A percentile compares a stretch with the other conserved stretches of the same genome.
These are phyloP conservation scores for Triplophysa siluroides DNA, from an alignment of 2,113 vertebrate species.

Conservation along the genomic window DNA sequence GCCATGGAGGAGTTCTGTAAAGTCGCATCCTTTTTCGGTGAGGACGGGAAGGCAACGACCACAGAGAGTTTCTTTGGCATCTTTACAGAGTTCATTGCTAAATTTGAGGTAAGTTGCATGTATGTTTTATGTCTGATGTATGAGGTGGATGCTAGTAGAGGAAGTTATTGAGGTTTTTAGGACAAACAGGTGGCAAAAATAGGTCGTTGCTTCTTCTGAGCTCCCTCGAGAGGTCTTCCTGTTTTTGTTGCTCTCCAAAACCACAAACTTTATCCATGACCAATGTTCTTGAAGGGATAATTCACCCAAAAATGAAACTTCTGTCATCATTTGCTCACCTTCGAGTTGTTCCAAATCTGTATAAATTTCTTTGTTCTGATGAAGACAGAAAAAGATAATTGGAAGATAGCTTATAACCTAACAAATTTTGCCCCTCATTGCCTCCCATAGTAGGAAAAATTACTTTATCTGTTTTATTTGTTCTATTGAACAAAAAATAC, in stretches of 20 bases:
- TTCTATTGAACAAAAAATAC: too few species aligned
- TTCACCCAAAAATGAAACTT: too few species aligned
- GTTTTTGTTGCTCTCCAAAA: background rate
- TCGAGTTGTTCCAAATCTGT: too few species aligned
- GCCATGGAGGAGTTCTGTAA: constrained; percentile 89
- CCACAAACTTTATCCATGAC: too few species aligned
- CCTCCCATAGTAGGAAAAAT: too few species aligned
- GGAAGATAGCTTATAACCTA: too few species aligned
- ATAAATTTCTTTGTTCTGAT: too few species aligned
- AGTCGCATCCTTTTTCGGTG: constrained; percentile 91
- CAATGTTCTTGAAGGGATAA: too few species aligned
- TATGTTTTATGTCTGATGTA: background rate
- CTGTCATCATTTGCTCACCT: too few species aligned
- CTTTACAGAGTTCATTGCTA: constrained; percentile 91
- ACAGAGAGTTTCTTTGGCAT: constrained; percentile 95
- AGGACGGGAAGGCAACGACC: constrained; percentile 86
- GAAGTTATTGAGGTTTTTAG: constrained; percentile 4
- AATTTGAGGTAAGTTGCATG: constrained; percentile 86
- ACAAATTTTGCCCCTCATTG: too few species aligned
- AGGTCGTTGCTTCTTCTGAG: background rate
- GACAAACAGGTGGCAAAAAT: constrained; percentile 29
- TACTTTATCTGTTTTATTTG: too few species aligned
- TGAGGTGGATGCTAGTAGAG: background rate
- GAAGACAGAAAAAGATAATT: too few species aligned
- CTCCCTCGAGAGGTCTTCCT: background rate